These are phyloP conservation scores for Helobdella robusta DNA, from an alignment of 2,888 invertebrate genomes.

Conservation along the genomic window DNA sequence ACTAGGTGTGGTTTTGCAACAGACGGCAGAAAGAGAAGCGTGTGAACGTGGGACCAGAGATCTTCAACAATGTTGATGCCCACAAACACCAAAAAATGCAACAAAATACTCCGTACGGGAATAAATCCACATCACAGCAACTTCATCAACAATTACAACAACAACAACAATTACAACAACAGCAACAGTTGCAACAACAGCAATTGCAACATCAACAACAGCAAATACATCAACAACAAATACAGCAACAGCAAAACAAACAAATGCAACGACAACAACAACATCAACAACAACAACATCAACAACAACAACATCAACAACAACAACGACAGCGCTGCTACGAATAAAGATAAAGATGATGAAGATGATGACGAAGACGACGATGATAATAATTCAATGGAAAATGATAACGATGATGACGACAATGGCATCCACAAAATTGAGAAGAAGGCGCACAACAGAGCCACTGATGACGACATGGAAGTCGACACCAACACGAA, in stretches of 20 bases:
- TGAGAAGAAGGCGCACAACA: no score
- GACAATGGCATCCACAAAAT: no score
- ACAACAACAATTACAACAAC: slow-evolving; percentile 2
- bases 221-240: not conserved
- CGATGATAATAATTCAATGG: no score
- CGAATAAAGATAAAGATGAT: no score
- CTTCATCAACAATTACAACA: slow-evolving; percentile 7
- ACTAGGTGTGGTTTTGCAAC: slow-evolving; percentile 47
- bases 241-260: slow-evolving; percentile 2
- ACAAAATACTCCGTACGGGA: no score
- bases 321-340: no score
- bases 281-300: slow-evolving; percentile 59
- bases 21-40: slow-evolving; percentile 48
- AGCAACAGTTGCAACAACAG: not conserved
- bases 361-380: no score
- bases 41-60: slow-evolving; percentile 54
- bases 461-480: slow-evolving; percentile 43
- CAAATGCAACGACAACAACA: not conserved
- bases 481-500: no score
- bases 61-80: no score
- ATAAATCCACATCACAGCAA: not conserved
- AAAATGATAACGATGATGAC: no score
- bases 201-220: not conserved
- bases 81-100: no score
- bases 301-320: no score